Conservation (phyloP, 2,113 vertebrate genomes). For the Lycocorax pyrrhopterus region DNA sequence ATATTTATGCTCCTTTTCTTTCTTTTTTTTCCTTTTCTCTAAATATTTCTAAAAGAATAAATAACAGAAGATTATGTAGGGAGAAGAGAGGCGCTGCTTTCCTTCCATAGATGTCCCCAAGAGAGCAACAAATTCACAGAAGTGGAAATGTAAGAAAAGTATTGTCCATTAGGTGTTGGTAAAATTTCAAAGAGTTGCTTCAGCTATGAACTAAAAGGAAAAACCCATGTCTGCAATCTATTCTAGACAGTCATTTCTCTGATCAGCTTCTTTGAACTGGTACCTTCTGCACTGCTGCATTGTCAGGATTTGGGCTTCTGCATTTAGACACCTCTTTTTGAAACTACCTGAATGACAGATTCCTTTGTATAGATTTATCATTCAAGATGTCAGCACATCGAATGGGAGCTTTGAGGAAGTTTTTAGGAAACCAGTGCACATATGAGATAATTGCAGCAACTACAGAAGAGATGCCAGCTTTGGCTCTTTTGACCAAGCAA, state of each 20-base stretch:
- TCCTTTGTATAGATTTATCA: not conserved
- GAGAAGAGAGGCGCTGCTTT: not conserved
- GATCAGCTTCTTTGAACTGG: not conserved
- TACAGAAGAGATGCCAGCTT: not conserved
- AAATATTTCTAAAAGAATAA: not conserved
- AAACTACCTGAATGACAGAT: not conserved
- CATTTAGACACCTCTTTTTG: not conserved
- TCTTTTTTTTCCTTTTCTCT: not conserved
- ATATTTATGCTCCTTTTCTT: not conserved
- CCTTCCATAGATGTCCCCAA: not conserved
- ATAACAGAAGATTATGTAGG: not conserved
- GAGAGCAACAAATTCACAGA: not conserved
- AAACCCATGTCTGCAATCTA: not conserved
- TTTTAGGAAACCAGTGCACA: not conserved
- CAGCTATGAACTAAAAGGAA: not conserved
- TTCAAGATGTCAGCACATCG: not conserved
- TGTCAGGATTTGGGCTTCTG: not conserved
- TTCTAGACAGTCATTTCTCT: not conserved
- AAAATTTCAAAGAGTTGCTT: not conserved
- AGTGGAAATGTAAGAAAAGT: not conserved
- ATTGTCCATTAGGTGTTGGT: not conserved
- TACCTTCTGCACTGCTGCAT: not conserved
- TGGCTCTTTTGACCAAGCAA: not conserved
- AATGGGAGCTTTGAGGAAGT: not conserved
- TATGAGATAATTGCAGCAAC: not conserved